Percentiles rank a stretch among this genome's conserved stretches.
Evolutionary conservation across 2,888 invertebrate genomes (phyloP).

Genomic region (Nasonia oneida): DNA sequence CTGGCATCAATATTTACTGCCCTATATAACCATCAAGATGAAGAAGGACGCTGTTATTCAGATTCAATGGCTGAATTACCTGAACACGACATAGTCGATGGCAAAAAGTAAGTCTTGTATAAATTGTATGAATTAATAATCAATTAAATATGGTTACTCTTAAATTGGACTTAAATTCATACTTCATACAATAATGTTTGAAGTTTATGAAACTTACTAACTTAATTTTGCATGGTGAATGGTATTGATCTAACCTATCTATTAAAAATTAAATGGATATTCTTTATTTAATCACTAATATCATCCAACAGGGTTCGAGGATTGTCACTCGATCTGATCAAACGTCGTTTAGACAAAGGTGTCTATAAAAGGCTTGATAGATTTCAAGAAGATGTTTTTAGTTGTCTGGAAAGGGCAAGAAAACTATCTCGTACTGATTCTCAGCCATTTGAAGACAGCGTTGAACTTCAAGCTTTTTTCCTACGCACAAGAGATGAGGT

Average conservation of each 20-base stretch:
- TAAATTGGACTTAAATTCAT: constrained; percentile 41
- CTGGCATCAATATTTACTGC: constrained; percentile 94
- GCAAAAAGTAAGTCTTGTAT: constrained; percentile 81
- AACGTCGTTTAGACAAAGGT: constrained; percentile 93
- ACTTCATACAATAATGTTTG: neutral
- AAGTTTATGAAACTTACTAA: constrained; percentile 12
- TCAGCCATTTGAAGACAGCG: constrained; percentile 96
- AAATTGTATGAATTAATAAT: constrained; percentile 31
- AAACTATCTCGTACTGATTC: constrained; percentile 94
- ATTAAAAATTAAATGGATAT: neutral
- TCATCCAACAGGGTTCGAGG: constrained; percentile 84
- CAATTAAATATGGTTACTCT: constrained; percentile 17
- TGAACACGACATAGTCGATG: constrained; percentile 88
- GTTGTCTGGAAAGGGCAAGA: constrained; percentile 94
- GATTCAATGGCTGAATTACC: constrained; percentile 97
- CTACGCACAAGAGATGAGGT: constrained; percentile 86
- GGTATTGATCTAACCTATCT: neutral
- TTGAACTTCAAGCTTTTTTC: constrained; percentile 95
- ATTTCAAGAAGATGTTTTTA: constrained; percentile 98
- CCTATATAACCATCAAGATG: constrained; percentile 97
- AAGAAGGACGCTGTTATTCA: constrained; percentile 97
- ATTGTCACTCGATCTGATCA: constrained; percentile 94
- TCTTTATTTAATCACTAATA: constrained; percentile 9
- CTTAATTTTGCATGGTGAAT: neutral
- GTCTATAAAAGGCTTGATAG: constrained; percentile 95